Conservation (phyloP, 2,888 invertebrate genomes). For the Girardia tigrina region DNA sequence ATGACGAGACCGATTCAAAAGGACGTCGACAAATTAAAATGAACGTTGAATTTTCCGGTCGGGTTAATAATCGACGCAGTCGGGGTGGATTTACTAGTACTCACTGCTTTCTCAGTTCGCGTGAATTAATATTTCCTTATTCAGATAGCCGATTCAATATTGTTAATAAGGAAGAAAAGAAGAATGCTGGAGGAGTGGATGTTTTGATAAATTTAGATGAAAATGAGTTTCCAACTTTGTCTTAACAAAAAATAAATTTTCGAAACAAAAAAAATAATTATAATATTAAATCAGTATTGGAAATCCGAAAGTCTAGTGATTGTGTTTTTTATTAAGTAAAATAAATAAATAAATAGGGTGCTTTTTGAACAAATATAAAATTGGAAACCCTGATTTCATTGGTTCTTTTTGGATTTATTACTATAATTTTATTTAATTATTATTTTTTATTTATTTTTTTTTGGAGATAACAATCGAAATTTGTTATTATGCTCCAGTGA, state of each 20-base stretch:
- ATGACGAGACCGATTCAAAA: not conserved
- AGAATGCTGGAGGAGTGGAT: not conserved
- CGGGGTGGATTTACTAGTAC: not conserved
- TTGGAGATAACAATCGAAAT: too few relatives aligned
- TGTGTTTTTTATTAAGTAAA: conserved; percentile 23
- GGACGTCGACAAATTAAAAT: conserved; percentile 7
- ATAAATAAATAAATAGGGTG: too few relatives aligned
- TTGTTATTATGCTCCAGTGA: too few relatives aligned
- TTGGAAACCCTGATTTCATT: conserved; percentile 17
- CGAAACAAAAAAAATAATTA: too few relatives aligned
- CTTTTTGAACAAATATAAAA: conserved; percentile 23
- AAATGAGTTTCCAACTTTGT: conserved; percentile 23
- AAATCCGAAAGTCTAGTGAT: not conserved
- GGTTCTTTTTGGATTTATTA: too few relatives aligned
- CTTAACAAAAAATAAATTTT: not conserved
- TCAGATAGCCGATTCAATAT: not conserved
- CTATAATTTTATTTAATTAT: too few relatives aligned
- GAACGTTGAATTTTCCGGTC: not conserved
- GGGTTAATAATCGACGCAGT: not conserved
- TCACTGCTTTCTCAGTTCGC: not conserved
- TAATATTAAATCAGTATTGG: conserved; percentile 16
- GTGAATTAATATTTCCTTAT: not conserved
- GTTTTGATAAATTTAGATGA: conserved; percentile 15
- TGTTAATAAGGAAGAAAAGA: conserved; percentile 23
- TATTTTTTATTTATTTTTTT: too few relatives aligned